Conservation (phyloP, 2,797 vertebrate species). For the Ciconia nigra region DNA sequence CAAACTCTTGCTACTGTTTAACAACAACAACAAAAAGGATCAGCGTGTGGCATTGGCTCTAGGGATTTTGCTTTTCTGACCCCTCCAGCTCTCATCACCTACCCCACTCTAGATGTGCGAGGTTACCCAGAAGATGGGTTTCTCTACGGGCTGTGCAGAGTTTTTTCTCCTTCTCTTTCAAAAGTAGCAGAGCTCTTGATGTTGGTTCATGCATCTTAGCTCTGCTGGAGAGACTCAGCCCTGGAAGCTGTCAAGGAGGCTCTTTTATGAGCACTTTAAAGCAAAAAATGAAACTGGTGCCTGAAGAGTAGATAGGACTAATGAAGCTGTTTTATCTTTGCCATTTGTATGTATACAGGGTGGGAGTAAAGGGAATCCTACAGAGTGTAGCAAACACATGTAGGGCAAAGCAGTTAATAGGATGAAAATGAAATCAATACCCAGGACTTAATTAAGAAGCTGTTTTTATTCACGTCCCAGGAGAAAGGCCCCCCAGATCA, state of each 20-base stretch:
- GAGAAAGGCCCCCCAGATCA: neutral
- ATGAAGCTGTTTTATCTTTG: conserved; percentile 39
- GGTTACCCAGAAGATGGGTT: neutral
- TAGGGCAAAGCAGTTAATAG: conserved; percentile 27
- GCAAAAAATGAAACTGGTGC: neutral
- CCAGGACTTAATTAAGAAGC: conserved; percentile 27
- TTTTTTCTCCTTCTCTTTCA: neutral
- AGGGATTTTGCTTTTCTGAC: neutral
- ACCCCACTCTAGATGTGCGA: rapidly evolving
- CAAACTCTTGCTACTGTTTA: neutral
- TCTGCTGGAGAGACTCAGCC: neutral
- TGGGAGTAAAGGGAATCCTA: conserved; percentile 1
- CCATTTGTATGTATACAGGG: neutral
- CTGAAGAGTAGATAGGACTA: conserved; percentile 15
- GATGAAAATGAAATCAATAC: conserved; percentile 44
- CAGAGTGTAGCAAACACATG: neutral
- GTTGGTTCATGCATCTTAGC: neutral
- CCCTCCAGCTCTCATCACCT: neutral
- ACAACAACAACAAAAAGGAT: neutral
- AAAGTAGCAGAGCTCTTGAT: neutral
- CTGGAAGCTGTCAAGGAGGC: conserved; percentile 18
- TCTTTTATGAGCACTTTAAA: conserved; percentile 47
- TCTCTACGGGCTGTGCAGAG: neutral
- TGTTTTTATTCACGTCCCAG: neutral
- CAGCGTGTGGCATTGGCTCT: rapidly evolving